Base-by-base conservation (phyloP, 2,797 vertebrate genomes). In the Oceanodroma leucorhoa region DNA sequence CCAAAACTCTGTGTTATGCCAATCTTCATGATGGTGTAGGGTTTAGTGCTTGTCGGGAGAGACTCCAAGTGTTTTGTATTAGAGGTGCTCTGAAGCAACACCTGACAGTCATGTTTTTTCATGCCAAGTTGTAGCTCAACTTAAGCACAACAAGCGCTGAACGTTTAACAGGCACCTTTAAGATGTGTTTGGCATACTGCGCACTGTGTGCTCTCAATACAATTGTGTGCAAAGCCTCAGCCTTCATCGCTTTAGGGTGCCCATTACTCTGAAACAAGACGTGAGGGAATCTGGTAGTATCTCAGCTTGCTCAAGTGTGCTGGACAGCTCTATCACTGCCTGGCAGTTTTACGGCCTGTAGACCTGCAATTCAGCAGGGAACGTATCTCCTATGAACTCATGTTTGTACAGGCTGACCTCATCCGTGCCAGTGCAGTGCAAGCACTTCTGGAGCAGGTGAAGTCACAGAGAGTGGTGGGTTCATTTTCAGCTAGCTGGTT, bases 321-420 rank as follows among this genome's bases (percentile, higher is more conserved):
- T 94, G 91, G 84, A 91, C 96, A 95, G 95, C 95, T 91, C 91
- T 93, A 10, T 10, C 54, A 1, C n/a, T 0, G 29, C 67, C 78
- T 66, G 85, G 64, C 69, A 55, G 24, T n/a, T 77, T 14, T 29
- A 6, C 32, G 54, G 70, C 23, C 55, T 58, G 41, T 14, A 79
- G 91, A 51, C 50, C 64, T 83, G 83, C 53, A 46, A 11, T 54
- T 66, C 57, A 11, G 40, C 78, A 46, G 46, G 80, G 69, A 69
- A 11, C 0, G 0, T 14, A 5, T 3, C 69, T 62, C 0, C 60
- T 29, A 0, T 48, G 20, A 8, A 19, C 55, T 67, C 3, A 0
- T 76, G 77, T 61, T 69, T n/a, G 64, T 71, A 5, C 38, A 53
- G 41, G 61, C 69, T 76, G 81, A 50, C 45, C 61, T 71, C 5